Percentiles rank a stretch among this genome's conserved stretches.
Evolutionary conservation across 1,140 invertebrate species (phyloP).

Genomic region (Solenopsis fugax): DNA sequence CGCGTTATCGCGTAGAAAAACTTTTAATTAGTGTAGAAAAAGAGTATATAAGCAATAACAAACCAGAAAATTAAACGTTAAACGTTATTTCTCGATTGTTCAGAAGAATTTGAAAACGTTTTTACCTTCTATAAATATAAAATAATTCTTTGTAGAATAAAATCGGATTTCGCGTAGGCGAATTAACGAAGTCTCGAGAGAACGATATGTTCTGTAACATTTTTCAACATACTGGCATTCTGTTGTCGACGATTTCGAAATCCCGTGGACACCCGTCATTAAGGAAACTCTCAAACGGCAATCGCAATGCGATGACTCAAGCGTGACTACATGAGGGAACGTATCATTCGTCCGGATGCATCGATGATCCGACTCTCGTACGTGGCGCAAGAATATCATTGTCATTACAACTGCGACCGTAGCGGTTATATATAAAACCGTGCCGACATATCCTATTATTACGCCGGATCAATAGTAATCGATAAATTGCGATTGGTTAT

Average conservation of each 20-base stretch:
- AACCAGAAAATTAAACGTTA: background rate
- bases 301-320: constrained; percentile 44
- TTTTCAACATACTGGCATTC: background rate
- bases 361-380: constrained; percentile 43
- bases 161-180: background rate
- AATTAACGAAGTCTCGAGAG: background rate
- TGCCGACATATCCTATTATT: constrained; percentile 23
- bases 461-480: constrained; percentile 31
- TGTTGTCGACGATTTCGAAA: constrained; percentile 25
- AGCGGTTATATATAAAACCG: constrained; percentile 38
- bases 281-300: constrained; percentile 13
- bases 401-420: constrained; percentile 13
- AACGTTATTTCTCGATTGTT: background rate
- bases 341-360: constrained; percentile 36
- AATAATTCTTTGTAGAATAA: background rate
- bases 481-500: constrained; percentile 4
- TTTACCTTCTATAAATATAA: background rate
- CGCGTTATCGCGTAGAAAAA: background rate
- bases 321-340: constrained; percentile 17
- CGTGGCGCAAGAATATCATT: constrained; percentile 33
- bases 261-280: background rate
- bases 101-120: background rate
- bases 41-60: background rate
- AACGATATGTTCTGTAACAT: background rate
- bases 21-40: background rate